A percentile compares a stretch with the other conserved stretches of the same genome.
Evolutionary conservation across 2,888 invertebrate genomes (phyloP).

Genomic region (Cantharis lateralis): DNA sequence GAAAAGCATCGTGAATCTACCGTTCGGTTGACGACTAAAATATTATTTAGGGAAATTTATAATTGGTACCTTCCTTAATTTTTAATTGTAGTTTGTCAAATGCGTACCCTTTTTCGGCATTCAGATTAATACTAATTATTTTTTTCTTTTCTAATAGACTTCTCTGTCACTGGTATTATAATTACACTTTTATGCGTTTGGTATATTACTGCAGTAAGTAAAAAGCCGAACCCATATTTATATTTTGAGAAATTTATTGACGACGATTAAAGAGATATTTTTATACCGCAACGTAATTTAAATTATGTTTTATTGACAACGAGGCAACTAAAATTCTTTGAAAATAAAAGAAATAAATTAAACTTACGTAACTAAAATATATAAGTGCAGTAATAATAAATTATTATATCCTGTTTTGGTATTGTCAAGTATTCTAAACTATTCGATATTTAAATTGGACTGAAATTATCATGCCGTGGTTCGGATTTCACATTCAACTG

Average conservation of each 20-base stretch:
- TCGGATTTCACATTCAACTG: background rate
- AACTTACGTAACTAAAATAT: too few species aligned
- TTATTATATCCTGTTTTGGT: too few species aligned
- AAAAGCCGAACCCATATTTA: background rate
- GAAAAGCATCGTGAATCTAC: slow-evolving; percentile 30
- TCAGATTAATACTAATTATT: slow-evolving; percentile 38
- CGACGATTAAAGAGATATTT: background rate
- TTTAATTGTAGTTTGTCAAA: slow-evolving; percentile 45
- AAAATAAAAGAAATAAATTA: background rate
- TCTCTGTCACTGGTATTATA: background rate
- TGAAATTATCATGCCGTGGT: background rate
- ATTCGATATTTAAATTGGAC: too few species aligned
- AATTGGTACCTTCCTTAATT: slow-evolving; percentile 49
- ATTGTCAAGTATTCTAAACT: too few species aligned
- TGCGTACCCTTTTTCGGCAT: slow-evolving; percentile 35
- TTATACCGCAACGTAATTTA: background rate
- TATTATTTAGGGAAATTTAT: slow-evolving; percentile 53
- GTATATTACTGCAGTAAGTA: background rate
- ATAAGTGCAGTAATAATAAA: background rate
- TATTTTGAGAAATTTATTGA: background rate
- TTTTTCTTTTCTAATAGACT: background rate
- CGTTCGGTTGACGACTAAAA: slow-evolving; percentile 39
- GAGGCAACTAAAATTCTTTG: background rate
- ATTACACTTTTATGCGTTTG: background rate
- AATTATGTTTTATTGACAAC: background rate